Evolutionary conservation across 2,888 invertebrate species (phyloP).

Genomic region (Hirtodrosophila cameraria): DNA sequence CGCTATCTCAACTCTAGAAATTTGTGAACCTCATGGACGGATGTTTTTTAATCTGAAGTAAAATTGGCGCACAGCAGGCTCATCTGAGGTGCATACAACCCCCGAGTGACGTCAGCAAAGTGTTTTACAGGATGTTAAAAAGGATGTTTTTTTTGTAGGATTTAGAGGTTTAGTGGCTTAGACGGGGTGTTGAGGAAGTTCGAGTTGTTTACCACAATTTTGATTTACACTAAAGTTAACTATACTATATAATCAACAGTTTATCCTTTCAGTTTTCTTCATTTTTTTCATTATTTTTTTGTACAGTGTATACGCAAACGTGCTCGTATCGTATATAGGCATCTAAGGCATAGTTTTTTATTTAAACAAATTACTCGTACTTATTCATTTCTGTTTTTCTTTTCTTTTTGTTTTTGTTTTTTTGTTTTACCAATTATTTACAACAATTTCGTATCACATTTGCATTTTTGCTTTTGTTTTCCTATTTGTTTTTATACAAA

Average conservation of each 20-base stretch:
- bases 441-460: slow-evolving; percentile 77
- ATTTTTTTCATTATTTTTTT: slow-evolving; percentile 34
- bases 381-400: slow-evolving; percentile 1
- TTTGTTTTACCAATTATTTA: slow-evolving; percentile 74
- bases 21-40: slow-evolving; percentile 76
- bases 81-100: slow-evolving; percentile 70
- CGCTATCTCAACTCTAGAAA: slow-evolving; percentile 43
- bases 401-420: slow-evolving; percentile 31
- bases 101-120: slow-evolving; percentile 69
- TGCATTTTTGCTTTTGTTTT: slow-evolving; percentile 48
- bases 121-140: background rate
- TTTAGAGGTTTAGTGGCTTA: background rate
- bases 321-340: slow-evolving; percentile 73
- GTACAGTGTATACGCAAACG: slow-evolving; percentile 68
- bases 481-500: slow-evolving; percentile 35
- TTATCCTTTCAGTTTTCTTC: slow-evolving; percentile 14
- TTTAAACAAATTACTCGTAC: slow-evolving; percentile 41
- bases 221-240: slow-evolving; percentile 70
- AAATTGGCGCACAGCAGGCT: slow-evolving; percentile 73
- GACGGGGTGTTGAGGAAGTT: slow-evolving; percentile 10
- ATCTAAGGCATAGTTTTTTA: slow-evolving; percentile 73
- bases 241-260: slow-evolving; percentile 67
- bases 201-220: slow-evolving; percentile 35
- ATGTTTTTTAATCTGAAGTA: slow-evolving; percentile 76
- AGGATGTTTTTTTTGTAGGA: too few relatives aligned